Evolutionary conservation across 2,113 vertebrate species (phyloP).

Genomic region (human (Homo sapiens)): DNA sequence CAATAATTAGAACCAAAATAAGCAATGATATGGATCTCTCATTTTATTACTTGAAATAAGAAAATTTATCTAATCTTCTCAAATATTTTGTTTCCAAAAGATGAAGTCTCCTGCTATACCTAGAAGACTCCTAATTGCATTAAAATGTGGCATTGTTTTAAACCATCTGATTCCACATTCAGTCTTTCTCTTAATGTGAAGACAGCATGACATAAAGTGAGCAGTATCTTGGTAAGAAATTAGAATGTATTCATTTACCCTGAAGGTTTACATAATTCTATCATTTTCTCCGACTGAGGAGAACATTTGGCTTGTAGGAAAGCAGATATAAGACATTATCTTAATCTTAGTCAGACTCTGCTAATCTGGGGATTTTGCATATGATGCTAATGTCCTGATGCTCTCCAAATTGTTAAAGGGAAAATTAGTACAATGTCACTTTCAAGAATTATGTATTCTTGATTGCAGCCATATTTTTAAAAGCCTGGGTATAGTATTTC

Average conservation of each 20-base stretch:
- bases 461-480: neutral
- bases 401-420: neutral
- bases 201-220: constrained; percentile 31
- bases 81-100: constrained; percentile 48
- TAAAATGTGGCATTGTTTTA: neutral
- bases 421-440: neutral
- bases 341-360: neutral
- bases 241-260: constrained; percentile 33
- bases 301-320: constrained; percentile 10
- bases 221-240: constrained; percentile 28
- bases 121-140: constrained; percentile 27
- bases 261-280: constrained; percentile 4
- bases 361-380: constrained; percentile 46
- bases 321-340: neutral
- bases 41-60: constrained; percentile 51
- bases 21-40: constrained; percentile 32
- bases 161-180: constrained; percentile 27
- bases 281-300: constrained; percentile 47
- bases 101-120: neutral
- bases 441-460: neutral
- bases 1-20: constrained; percentile 52
- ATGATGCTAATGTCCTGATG: neutral
- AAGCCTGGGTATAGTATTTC: neutral
- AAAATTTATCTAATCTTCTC: neutral
- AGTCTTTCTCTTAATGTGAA: constrained; percentile 57